phyloP scores from a whole-genome alignment of 2,797 vertebrate genomes.

The Acridotheres tristis region DNA sequence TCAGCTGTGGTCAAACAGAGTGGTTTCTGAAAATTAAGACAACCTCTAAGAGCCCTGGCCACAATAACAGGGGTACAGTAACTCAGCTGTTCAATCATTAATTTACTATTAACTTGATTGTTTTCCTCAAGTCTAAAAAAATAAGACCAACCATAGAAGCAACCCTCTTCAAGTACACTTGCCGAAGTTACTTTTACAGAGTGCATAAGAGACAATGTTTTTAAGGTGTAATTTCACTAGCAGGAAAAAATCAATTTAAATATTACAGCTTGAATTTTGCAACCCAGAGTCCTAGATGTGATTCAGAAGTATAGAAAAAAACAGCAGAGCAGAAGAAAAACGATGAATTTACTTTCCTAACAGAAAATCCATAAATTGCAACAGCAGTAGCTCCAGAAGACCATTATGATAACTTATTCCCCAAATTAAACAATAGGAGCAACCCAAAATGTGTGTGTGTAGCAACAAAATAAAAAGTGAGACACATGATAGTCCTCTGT shows the following conservation, averaged over 20 bases:
- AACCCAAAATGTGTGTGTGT: neutral
- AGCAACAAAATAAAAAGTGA: neutral
- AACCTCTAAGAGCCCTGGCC: neutral
- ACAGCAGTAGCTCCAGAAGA: neutral
- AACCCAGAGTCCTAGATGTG: neutral
- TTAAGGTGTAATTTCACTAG: neutral
- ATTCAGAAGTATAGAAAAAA: neutral
- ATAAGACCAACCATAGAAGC: neutral
- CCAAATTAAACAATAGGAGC: neutral
- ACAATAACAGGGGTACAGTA: neutral
- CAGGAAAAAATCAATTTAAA: neutral
- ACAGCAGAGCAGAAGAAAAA: neutral
- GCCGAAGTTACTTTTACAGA: neutral
- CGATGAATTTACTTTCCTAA: neutral
- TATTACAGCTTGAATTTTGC: neutral
- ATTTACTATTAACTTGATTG: neutral
- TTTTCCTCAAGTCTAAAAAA: slow-evolving; percentile 7
- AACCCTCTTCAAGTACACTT: neutral
- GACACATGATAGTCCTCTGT: neutral
- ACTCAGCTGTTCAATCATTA: neutral
- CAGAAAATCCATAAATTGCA: neutral
- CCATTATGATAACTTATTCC: neutral
- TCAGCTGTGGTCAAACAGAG: slow-evolving; percentile 10
- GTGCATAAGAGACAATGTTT: neutral
- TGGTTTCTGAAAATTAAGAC: neutral